Evolutionary conservation across 2,113 vertebrate genomes (phyloP), one percentile per base, ranked within the genome.

Genomic region (Emydocephalus ijimae): DNA sequence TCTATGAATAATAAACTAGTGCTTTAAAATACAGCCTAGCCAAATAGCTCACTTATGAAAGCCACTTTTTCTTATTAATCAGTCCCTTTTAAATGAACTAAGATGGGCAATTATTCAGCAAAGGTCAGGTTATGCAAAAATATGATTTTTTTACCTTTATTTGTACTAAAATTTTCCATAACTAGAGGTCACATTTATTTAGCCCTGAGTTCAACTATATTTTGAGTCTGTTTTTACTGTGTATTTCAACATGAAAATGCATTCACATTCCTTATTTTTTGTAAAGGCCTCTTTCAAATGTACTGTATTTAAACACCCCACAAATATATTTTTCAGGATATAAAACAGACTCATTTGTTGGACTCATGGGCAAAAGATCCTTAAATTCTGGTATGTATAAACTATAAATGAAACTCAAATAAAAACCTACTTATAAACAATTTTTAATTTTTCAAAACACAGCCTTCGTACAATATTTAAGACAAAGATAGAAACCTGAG

Each of bases 351-450:
- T 98, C 98, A 94, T 99, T 99, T 97, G 98, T 98, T 97, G 98
- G 98, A 97, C 97, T 99, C 96, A 99, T 99, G 98, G 98, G 99
- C 92, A 99, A 98, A 98, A 98, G 98, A 96, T 96, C 98, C 97
- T 98, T 99, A 97, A 98, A 98, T 96, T 98, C 98, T 97, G 99
- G 99, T 99, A 97, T 91, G 97, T 97, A 98, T 98, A 93, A 95
- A 94, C 88, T 43, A 48, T 91, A 87, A 96, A 85, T 56, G 91
- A 95, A 88, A 87, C 24, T 24, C 45, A 87, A 1, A 55, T 1
- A 95, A 81, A 81, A 81, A 74, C 93, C 34, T 94, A 93, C 94
- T 95, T 92, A 94, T 93, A 48, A 94, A 94, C 94, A 87, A 64
- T 54, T 91, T 91, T 91, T 91, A 94, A 94, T 48, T 92, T 92